Evolutionary conservation across 2,797 vertebrate genomes (phyloP), one percentile per base, ranked within the genome.

Genomic region (Eulemur coronatus): DNA sequence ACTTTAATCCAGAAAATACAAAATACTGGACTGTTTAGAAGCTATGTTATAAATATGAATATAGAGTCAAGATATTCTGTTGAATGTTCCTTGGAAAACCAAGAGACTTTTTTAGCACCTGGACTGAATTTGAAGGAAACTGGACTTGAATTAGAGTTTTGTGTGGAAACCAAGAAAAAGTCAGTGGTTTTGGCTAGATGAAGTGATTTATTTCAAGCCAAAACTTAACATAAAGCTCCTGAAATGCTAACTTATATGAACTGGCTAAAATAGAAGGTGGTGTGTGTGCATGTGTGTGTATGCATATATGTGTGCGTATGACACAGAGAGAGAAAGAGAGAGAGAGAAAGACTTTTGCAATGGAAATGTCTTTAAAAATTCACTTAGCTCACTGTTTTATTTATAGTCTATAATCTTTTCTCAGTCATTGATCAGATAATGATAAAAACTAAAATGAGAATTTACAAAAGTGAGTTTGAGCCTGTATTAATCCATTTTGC

Each of bases 121-220:
- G 98, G 97, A 97, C 89, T 97, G 96, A 97, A 98, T 98, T 98
- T 98, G 94, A 97, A 96, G 95, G 96, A 96, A 96, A 96, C 95
- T 92, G 82, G 75, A 96, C 89, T 96, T 98, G 95, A 98, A 97
- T 98, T 97, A 95, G 61, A 86, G 96, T 98, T 96, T 97, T 98
- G 96, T 97, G 84, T 95, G 70, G 97, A 93, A 97, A 97, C 95
- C 96, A 98, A 96, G 94, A 97, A 98, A 97, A 97, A 97, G 95
- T 97, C 96, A 93, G 98, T 97, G 98, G 97, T 97, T 98, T 98
- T 96, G 96, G 96, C 94, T 94, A 94, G 84, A 89, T 93, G 82
- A 95, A 94, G 94, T 95, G 95, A 97, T 96, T 98, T 97, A 96
- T 97, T 97, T 97, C 93, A 98, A 97, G 91, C 88, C 95, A 97